These are phyloP conservation scores for Sebastes fasciatus DNA, from an alignment of 2,113 vertebrate species.

Conservation along the genomic window DNA sequence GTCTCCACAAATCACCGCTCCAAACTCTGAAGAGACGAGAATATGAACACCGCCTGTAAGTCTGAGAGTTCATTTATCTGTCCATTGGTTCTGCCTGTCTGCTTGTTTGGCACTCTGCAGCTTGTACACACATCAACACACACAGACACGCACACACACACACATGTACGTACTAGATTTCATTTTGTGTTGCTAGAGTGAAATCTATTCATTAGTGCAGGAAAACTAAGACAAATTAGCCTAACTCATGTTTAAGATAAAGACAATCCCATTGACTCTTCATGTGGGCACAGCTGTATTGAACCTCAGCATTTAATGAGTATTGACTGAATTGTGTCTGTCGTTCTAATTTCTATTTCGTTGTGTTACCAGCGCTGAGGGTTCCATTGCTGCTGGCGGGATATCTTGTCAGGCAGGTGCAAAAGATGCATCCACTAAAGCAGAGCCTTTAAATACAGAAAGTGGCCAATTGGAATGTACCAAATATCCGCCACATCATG, in stretches of 20 bases:
- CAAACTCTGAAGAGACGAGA: constrained; percentile 4
- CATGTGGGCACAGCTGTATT: not conserved
- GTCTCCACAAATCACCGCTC: constrained; percentile 24
- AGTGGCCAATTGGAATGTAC: no score
- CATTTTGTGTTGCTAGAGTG: not conserved
- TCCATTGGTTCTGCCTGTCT: not conserved
- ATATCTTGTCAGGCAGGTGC: no score
- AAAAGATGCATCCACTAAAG: no score
- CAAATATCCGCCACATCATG: no score
- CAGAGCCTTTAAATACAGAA: no score
- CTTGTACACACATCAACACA: not conserved
- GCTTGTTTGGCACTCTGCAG: not conserved
- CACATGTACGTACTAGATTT: not conserved
- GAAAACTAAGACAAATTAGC: not conserved
- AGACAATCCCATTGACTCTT: not conserved
- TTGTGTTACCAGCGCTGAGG: no score
- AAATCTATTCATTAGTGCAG: not conserved
- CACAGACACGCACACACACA: not conserved
- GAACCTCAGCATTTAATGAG: not conserved
- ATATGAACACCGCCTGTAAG: not conserved
- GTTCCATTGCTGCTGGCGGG: no score
- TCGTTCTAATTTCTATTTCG: no score
- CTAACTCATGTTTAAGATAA: not conserved
- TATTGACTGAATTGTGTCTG: not conserved
- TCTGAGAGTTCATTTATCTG: constrained; percentile 7